A percentile compares a stretch with the other conserved stretches of the same genome.
Conservation (phyloP, 1,140 invertebrate species). For the Pachypsylla venusta region DNA sequence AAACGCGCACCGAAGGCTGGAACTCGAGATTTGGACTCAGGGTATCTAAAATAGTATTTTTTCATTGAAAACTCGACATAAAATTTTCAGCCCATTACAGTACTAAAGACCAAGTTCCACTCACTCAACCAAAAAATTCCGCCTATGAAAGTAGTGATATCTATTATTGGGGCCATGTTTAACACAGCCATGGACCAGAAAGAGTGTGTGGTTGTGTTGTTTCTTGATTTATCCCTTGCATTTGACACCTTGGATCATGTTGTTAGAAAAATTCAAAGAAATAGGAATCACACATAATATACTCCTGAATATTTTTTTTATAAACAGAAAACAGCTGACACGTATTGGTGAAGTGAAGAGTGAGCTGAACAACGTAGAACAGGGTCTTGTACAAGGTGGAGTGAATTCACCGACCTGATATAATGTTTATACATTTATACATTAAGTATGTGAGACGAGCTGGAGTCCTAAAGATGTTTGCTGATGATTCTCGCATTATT, state of each 20-base stretch:
- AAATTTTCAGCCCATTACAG: too few species aligned
- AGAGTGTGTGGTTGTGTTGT: neutral
- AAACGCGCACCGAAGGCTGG: too few species aligned
- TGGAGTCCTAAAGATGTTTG: neutral
- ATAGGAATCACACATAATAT: neutral
- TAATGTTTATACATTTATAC: neutral
- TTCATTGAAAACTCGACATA: too few species aligned
- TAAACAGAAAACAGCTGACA: neutral
- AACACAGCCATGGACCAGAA: neutral
- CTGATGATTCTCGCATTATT: neutral
- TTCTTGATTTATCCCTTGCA: neutral
- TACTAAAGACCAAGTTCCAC: too few species aligned
- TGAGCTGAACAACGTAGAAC: neutral
- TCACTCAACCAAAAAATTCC: too few species aligned
- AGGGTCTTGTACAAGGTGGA: neutral
- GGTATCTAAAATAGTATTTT: too few species aligned
- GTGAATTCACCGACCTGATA: slow-evolving; percentile 6
- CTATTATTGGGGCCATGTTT: too few species aligned
- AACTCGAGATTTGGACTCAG: too few species aligned
- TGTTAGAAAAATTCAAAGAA: neutral
- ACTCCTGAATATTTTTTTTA: neutral
- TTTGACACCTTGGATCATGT: slow-evolving; percentile 2
- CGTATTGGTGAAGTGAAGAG: neutral
- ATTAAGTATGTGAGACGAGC: neutral
- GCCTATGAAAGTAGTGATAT: too few species aligned